These are phyloP conservation scores for Apotomis capreana DNA, from an alignment of 2,888 invertebrate genomes.

Conservation along the genomic window DNA sequence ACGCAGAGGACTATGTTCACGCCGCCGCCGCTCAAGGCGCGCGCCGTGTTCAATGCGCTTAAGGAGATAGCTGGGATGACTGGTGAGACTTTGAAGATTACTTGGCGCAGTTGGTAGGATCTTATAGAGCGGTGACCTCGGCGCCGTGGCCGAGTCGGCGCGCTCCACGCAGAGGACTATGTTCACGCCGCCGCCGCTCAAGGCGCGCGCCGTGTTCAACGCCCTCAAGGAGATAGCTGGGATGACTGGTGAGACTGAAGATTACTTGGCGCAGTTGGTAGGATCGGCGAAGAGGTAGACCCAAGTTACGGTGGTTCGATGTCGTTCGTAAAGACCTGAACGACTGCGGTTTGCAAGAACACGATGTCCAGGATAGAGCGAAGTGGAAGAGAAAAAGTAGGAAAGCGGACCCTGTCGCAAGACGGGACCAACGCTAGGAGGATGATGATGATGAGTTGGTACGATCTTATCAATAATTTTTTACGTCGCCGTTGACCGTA, in stretches of 20 bases:
- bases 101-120: neutral
- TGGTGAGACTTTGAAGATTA: slow-evolving; percentile 81
- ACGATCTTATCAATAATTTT: neutral
- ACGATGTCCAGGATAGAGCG: too few relatives aligned
- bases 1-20: slow-evolving; percentile 95
- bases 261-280: neutral
- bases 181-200: slow-evolving; percentile 68
- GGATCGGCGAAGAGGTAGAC: too few relatives aligned
- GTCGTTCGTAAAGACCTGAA: too few relatives aligned
- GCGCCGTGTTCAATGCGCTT: slow-evolving; percentile 91
- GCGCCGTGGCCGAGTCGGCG: slow-evolving; percentile 94
- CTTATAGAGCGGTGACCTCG: slow-evolving; percentile 95
- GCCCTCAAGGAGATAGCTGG: too few relatives aligned
- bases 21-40: slow-evolving; percentile 89
- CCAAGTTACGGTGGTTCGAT: too few relatives aligned
- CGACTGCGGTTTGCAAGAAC: too few relatives aligned
- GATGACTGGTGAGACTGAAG: too few relatives aligned
- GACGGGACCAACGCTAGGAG: too few relatives aligned
- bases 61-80: slow-evolving; percentile 94
- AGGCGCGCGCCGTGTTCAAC: neutral
- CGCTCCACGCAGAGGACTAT: slow-evolving; percentile 93
- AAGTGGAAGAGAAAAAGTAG: too few relatives aligned
- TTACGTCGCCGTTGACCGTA: too few relatives aligned
- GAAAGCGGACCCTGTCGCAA: too few relatives aligned
- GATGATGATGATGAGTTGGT: too few relatives aligned